These are phyloP conservation scores for Mormyrus proboscirostris DNA, from an alignment of 2,797 vertebrate genomes.

Conservation along the genomic window DNA sequence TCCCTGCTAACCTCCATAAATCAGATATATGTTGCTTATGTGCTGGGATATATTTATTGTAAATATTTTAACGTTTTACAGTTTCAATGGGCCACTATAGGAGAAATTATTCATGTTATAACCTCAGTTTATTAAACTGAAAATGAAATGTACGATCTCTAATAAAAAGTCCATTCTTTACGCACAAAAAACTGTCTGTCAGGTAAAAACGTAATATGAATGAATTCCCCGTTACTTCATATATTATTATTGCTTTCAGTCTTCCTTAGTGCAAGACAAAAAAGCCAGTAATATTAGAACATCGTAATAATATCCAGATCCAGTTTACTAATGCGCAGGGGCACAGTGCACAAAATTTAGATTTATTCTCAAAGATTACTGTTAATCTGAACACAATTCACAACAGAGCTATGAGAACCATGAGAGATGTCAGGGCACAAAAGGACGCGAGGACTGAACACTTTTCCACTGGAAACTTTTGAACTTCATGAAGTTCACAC, in stretches of 20 bases:
- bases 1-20: background rate
- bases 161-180: background rate
- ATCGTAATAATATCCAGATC: background rate
- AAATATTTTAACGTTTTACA: background rate
- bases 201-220: background rate
- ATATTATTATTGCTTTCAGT: constrained; percentile 1
- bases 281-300: background rate
- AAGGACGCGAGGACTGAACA: background rate
- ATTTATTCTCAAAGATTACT: background rate
- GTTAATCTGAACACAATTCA: background rate
- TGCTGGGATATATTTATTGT: background rate
- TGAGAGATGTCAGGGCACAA: background rate
- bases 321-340: background rate
- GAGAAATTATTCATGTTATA: background rate
- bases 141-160: background rate
- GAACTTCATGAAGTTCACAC: background rate
- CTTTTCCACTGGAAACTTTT: background rate
- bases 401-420: background rate
- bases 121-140: background rate
- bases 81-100: background rate
- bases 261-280: background rate
- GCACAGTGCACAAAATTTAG: background rate
- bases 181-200: background rate
- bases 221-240: background rate
- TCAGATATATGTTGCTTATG: background rate